These are phyloP conservation scores for Streblospio benedicti DNA, from an alignment of 1,140 invertebrate genomes.

Conservation along the genomic window DNA sequence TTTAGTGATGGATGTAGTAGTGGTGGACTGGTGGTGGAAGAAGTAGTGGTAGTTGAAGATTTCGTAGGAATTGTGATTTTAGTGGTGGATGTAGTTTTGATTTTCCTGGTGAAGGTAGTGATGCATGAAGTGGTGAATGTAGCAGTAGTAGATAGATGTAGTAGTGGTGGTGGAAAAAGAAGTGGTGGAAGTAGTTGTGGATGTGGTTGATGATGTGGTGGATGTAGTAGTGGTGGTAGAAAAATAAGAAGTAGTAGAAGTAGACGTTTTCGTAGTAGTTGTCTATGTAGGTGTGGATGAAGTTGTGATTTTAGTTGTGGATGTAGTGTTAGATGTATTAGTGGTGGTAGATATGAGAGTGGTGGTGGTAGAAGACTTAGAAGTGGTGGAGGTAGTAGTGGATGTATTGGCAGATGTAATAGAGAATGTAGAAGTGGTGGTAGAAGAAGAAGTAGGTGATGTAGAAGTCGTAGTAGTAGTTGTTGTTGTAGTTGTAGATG, in stretches of 20 bases:
- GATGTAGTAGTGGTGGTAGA: neutral
- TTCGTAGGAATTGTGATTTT: no score
- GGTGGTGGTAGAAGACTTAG: neutral
- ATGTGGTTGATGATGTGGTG: neutral
- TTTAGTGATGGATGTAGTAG: neutral
- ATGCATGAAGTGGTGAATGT: neutral
- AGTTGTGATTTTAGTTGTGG: neutral
- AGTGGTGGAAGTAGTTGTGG: neutral
- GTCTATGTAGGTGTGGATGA: neutral
- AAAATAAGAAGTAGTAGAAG: neutral
- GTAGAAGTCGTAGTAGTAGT: neutral
- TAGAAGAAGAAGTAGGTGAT: neutral
- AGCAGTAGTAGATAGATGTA: neutral
- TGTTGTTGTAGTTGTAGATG: neutral
- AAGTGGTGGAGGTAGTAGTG: neutral
- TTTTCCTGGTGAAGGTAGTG: neutral
- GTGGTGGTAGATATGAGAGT: neutral
- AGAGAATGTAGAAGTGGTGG: neutral
- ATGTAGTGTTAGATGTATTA: neutral
- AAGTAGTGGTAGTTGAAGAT: slow-evolving; percentile 1
- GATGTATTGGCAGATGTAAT: neutral
- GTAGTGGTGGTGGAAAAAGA: neutral
- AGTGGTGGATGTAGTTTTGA: slow-evolving; percentile 1
- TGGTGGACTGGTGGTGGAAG: neutral
- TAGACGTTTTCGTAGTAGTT: neutral